Evolutionary conservation across 2,113 vertebrate genomes (phyloP), one percentile per base, ranked within the genome.

Genomic region (Jacana jacana): DNA sequence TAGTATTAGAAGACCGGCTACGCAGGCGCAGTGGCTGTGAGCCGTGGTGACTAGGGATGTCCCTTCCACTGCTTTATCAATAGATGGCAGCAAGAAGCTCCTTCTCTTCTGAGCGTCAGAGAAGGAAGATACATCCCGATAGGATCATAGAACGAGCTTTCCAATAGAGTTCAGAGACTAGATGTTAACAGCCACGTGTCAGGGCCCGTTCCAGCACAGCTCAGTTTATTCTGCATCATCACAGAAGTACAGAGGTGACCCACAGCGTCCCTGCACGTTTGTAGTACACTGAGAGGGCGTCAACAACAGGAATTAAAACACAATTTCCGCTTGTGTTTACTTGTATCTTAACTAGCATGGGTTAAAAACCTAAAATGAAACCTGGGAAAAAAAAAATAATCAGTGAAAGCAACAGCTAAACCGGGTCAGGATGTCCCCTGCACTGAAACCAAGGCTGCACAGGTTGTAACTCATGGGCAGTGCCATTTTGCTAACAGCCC

Each of bases 31-130:
- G 54, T 4, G 3, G 24, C 40, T 16, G 40, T 1, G 5, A 68
- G 44, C 18, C 2, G 3, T 2, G 1, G 6, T 15, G 28, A 10
- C 18, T 76, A 25, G 2, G 33, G 7, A 44, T 19, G 77, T 44
- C 60, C 80, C 39, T 97, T 88, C 57, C 30, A 0, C 44, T 3
- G 10, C 4, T 86, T 48, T 10, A 80, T 93, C 96, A 19, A 95
- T 96, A 97, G 96, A 91, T 96, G 96, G 96, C 96, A 97, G 96
- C 96, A 96, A 63, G 94, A 16, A 80, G 95, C 96, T 89, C 96
- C 76, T 75, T 78, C 69, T 91, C 7, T 76, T 16, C 35, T 4
- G 20, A 40, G 81, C 23, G 2, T 27, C 33, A 5, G 63, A 2
- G 20, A 3, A 3, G 18, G 19, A 16, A 30, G 33, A 11, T 5